A percentile compares a stretch with the other conserved stretches of the same genome.
Conservation (phyloP, 2,797 vertebrate genomes). For the Peromyscus nudipes region DNA sequence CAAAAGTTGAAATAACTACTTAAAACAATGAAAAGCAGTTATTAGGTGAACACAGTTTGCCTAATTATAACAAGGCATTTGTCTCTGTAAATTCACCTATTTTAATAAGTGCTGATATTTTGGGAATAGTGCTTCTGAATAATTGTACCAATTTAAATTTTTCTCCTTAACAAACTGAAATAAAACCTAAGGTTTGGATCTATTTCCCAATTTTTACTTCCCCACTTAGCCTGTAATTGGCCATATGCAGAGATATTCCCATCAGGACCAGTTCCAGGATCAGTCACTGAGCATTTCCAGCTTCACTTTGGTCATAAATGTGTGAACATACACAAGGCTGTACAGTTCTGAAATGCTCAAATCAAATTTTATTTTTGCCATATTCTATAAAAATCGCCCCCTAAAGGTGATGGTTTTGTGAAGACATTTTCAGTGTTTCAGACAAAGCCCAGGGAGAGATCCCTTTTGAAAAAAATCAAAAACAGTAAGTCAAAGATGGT, state of each 20-base stretch:
- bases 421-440: not conserved
- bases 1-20: conserved; percentile 49
- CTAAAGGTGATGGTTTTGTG: not conserved
- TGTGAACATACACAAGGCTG: not conserved
- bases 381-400: not conserved
- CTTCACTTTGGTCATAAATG: not conserved
- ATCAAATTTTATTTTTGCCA: not conserved
- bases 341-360: not conserved
- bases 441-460: not conserved
- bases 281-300: not conserved
- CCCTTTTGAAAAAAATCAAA: conserved; percentile 2
- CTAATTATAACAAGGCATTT: conserved; percentile 41
- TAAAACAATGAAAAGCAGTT: conserved; percentile 67
- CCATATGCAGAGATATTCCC: not conserved
- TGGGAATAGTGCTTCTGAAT: conserved; percentile 13
- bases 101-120: conserved; percentile 67
- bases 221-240: not conserved
- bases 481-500: not conserved
- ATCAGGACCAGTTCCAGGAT: too few relatives aligned
- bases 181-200: conserved; percentile 15
- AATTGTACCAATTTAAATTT: conserved; percentile 47
- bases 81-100: conserved; percentile 55
- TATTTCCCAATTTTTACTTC: not conserved
- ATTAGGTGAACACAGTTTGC: not conserved
- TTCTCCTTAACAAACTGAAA: conserved; percentile 52